Evolutionary conservation across 2,797 vertebrate genomes (phyloP).

Genomic region (Melanitta fusca): DNA sequence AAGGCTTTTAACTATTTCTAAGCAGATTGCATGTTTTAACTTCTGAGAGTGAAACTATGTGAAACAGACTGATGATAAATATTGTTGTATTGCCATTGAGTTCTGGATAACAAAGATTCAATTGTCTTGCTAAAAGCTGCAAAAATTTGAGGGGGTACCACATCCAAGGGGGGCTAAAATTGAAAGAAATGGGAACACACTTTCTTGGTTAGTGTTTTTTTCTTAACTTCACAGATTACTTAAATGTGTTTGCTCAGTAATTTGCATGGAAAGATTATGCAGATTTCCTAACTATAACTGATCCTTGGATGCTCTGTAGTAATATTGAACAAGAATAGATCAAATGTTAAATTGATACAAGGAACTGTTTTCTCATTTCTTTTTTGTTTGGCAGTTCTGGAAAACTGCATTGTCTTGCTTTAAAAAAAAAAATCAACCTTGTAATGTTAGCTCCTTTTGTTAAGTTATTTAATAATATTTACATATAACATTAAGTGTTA

Average conservation of each 20-base stretch:
- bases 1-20: neutral
- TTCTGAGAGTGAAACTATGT: neutral
- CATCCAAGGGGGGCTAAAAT: neutral
- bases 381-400: neutral
- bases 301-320: neutral
- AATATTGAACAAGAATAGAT: neutral
- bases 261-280: neutral
- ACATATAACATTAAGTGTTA: neutral
- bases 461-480: neutral
- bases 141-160: neutral
- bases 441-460: neutral
- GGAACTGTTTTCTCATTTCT: neutral
- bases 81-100: neutral
- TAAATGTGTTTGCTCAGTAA: neutral
- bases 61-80: neutral
- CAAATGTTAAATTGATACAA: neutral
- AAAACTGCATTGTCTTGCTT: neutral
- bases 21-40: neutral
- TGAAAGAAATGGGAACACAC: neutral
- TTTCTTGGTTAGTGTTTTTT: neutral
- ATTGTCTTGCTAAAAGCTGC: neutral
- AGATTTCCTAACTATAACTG: neutral
- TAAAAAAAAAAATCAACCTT: neutral
- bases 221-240: neutral
- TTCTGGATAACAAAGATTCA: neutral